A percentile compares a stretch with the other conserved stretches of the same genome.
These are phyloP conservation scores for Acronicta aceris DNA, from an alignment of 2,888 invertebrate genomes.

Conservation along the genomic window DNA sequence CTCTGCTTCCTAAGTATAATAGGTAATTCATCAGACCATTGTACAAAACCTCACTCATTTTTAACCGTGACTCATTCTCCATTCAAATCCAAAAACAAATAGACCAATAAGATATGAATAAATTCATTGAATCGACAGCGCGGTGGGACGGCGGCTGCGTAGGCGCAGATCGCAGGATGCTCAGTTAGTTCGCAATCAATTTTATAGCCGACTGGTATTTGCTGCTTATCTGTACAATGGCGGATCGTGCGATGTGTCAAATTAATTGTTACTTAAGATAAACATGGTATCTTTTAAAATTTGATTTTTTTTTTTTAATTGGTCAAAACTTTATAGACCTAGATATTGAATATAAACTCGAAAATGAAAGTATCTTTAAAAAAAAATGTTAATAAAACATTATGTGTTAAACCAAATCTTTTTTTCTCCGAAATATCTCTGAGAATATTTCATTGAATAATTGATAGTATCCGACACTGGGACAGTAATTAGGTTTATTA, in stretches of 20 bases:
- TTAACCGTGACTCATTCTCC: conserved; percentile 27
- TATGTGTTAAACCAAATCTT: no score
- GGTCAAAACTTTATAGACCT: no score
- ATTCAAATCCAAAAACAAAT: conserved; percentile 47
- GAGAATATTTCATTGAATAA: no score
- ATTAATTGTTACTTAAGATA: conserved; percentile 33
- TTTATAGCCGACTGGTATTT: conserved; percentile 78
- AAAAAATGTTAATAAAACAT: no score
- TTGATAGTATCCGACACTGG: no score
- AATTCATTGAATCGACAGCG: conserved; percentile 62
- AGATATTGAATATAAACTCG: no score
- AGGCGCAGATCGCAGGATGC: conserved; percentile 74
- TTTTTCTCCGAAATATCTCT: no score
- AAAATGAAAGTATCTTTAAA: no score
- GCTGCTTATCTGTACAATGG: conserved; percentile 71
- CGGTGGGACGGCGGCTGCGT: conserved; percentile 61
- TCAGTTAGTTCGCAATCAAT: conserved; percentile 79
- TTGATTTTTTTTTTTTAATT: neutral
- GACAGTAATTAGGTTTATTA: no score
- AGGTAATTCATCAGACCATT: neutral
- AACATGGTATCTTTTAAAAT: neutral
- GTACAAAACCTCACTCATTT: neutral
- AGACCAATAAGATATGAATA: conserved; percentile 54
- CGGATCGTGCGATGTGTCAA: conserved; percentile 18
- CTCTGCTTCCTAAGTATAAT: neutral